Evolutionary conservation across 1,140 invertebrate species (phyloP).

Genomic region (Drosophila nasuta): DNA sequence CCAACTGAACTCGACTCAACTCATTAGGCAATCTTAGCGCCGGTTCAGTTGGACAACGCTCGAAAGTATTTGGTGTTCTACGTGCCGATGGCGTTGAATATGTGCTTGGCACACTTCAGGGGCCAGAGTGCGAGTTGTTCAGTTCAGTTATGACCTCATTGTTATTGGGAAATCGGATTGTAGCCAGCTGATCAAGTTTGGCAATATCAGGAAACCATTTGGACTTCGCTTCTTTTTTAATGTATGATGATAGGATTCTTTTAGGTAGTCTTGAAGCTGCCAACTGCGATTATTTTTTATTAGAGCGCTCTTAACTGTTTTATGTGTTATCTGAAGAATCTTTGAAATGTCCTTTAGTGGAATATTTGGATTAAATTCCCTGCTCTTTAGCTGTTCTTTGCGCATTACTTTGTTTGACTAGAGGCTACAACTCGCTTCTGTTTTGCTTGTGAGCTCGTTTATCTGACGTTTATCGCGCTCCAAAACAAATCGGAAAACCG

Average conservation of each 20-base stretch:
- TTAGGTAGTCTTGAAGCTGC: too few species aligned
- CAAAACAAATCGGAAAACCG: constrained; percentile 62
- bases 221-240: background rate
- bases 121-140: constrained; percentile 24
- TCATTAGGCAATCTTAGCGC: constrained; percentile 75
- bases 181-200: background rate
- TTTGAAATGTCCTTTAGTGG: background rate
- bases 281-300: too few species aligned
- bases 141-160: constrained; percentile 39
- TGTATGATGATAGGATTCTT: background rate
- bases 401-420: constrained; percentile 34
- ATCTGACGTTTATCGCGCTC: constrained; percentile 78
- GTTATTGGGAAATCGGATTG: constrained; percentile 5
- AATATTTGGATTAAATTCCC: constrained; percentile 4
- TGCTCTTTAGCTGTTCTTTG: constrained; percentile 10
- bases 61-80: constrained; percentile 59
- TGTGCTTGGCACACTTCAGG: constrained; percentile 50
- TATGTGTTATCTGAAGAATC: too few species aligned
- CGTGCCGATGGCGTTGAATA: constrained; percentile 26
- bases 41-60: constrained; percentile 25
- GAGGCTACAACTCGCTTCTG: constrained; percentile 49
- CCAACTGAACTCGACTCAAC: constrained; percentile 47
- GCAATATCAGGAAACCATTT: too few species aligned
- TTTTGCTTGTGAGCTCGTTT: constrained; percentile 71
- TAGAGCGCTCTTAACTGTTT: too few species aligned